Conservation (phyloP, 2,888 invertebrate species). For the Leptopilina drosophilae region DNA sequence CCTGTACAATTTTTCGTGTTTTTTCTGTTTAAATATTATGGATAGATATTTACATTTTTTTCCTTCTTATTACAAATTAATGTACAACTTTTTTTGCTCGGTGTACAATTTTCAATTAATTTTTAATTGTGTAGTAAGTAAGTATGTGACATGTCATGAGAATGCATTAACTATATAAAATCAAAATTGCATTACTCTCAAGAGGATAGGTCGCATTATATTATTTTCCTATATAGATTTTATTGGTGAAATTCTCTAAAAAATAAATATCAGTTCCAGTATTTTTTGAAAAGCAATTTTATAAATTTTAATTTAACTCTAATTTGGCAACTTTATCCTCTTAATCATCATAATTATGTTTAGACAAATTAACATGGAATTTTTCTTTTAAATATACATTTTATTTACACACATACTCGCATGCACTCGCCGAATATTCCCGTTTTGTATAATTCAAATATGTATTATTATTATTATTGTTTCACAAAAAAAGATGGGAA, state of each 20-base stretch:
- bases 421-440: background rate
- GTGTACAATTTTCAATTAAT: background rate
- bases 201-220: slow-evolving; percentile 6
- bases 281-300: background rate
- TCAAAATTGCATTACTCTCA: slow-evolving; percentile 20
- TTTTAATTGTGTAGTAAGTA: slow-evolving; percentile 16
- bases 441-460: background rate
- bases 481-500: background rate
- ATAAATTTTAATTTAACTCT: background rate
- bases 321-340: slow-evolving; percentile 25
- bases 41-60: slow-evolving; percentile 18
- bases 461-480: too few relatives aligned
- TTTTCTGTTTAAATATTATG: background rate
- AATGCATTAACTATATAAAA: background rate
- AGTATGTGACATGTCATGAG: background rate
- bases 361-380: slow-evolving; percentile 25
- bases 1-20: background rate
- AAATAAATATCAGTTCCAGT: background rate
- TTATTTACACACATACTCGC: slow-evolving; percentile 3
- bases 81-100: background rate
- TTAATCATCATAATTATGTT: slow-evolving; percentile 10
- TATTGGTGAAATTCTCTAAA: background rate
- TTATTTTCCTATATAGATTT: background rate
- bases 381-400: slow-evolving; percentile 16
- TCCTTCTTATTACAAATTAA: slow-evolving; percentile 3